Conservation (phyloP, 2,113 vertebrate genomes). For the Epinephelus fuscoguttatus region DNA sequence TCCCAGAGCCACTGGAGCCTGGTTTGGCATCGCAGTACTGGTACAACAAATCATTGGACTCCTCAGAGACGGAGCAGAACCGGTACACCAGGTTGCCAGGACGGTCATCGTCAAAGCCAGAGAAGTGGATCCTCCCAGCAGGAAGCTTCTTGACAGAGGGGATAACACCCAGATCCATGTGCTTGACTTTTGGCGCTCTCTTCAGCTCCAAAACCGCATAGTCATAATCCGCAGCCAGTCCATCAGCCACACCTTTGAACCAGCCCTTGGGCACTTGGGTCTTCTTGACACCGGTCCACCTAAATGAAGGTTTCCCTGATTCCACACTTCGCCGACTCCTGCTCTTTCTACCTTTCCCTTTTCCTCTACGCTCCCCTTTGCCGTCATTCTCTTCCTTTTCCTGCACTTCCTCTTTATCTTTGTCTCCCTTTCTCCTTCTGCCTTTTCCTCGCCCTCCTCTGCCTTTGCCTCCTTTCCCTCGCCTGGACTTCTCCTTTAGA, state of each 20-base stretch:
- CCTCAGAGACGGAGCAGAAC: conserved; percentile 95
- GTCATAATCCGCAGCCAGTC: conserved; percentile 91
- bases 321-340: conserved; percentile 75
- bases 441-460: conserved; percentile 75
- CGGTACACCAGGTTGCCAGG: conserved; percentile 93
- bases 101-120: conserved; percentile 94
- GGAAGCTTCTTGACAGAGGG: conserved; percentile 91
- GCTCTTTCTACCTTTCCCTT: conserved; percentile 77
- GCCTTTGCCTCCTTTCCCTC: conserved; percentile 80
- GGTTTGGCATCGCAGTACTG: conserved; percentile 95
- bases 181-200: conserved; percentile 89
- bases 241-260: conserved; percentile 86
- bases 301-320: conserved; percentile 88
- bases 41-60: conserved; percentile 93
- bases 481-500: conserved; percentile 88
- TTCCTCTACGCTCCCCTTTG: conserved; percentile 70
- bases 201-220: conserved; percentile 95
- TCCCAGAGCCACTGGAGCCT: conserved; percentile 93
- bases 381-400: conserved; percentile 64
- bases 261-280: conserved; percentile 96
- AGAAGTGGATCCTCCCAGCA: conserved; percentile 95
- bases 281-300: conserved; percentile 95
- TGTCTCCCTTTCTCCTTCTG: conserved; percentile 77
- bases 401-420: conserved; percentile 65
- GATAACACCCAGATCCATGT: conserved; percentile 94